Percentiles rank a stretch among this genome's conserved stretches.
phyloP scores from a whole-genome alignment of 2,888 invertebrate genomes.

The Orthosia gothica region DNA sequence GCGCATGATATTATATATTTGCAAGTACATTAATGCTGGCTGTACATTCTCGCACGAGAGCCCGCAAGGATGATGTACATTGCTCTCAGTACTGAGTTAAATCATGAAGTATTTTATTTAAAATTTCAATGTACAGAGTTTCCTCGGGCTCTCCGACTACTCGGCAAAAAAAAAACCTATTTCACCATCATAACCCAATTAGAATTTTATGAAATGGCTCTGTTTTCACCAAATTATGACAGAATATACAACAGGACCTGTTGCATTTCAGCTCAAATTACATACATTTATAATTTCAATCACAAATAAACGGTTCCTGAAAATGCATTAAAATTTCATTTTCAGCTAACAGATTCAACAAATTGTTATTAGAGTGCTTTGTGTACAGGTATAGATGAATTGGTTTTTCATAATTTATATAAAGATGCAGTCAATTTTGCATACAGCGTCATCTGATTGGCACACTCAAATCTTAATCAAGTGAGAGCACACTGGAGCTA shows the following conservation, averaged over 20 bases:
- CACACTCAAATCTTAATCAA: constrained; percentile 39
- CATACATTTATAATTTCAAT: not conserved
- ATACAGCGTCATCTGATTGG: constrained; percentile 48
- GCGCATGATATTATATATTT: too few species aligned
- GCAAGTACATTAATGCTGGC: too few species aligned
- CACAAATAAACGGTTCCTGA: not conserved
- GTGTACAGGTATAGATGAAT: constrained; percentile 34
- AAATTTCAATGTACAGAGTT: too few species aligned
- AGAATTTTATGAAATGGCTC: not conserved
- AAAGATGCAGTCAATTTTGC: constrained; percentile 47
- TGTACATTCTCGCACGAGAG: too few species aligned
- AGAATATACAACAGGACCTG: constrained; percentile 17
- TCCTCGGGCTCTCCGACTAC: too few species aligned
- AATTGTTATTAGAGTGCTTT: constrained; percentile 4
- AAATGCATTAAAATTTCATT: not conserved
- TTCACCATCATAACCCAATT: constrained; percentile 12
- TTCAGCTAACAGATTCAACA: constrained; percentile 4
- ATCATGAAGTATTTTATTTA: too few species aligned
- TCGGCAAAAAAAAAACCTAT: too few species aligned
- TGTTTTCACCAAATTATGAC: constrained; percentile 7
- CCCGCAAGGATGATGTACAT: too few species aligned
- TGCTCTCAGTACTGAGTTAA: too few species aligned
- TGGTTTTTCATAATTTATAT: constrained; percentile 25
- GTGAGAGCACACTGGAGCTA: constrained; percentile 53
- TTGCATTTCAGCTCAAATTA: constrained; percentile 19